Evolutionary conservation across 2,113 vertebrate species (phyloP).

Genomic region (Podocnemis expansa): DNA sequence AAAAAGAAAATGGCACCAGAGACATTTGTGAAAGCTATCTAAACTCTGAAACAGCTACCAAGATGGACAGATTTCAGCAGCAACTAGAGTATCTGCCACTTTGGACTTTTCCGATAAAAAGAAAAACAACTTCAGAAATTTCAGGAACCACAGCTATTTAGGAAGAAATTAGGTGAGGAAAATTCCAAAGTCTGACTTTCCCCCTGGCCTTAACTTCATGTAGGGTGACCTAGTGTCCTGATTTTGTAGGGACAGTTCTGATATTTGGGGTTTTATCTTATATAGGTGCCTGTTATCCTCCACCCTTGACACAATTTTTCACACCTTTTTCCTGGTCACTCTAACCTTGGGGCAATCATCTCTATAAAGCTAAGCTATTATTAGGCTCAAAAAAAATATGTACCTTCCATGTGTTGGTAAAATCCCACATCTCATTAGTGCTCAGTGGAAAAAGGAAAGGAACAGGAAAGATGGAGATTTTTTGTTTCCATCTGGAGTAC

Average conservation of each 20-base stretch:
- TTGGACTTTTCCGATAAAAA: background rate
- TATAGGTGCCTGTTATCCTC: too few relatives aligned
- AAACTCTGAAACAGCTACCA: background rate
- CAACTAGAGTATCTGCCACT: background rate
- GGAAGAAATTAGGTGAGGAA: background rate
- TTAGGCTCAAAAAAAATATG: background rate
- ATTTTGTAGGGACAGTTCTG: too few relatives aligned
- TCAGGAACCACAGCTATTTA: background rate
- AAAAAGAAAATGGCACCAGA: background rate
- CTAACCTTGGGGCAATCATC: too few relatives aligned
- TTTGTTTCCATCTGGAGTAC: background rate
- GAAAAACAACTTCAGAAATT: background rate
- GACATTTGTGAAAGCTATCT: rapidly evolving
- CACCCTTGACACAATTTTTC: too few relatives aligned
- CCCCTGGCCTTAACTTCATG: background rate
- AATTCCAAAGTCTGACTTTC: background rate
- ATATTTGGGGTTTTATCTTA: too few relatives aligned
- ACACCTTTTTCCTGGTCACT: too few relatives aligned
- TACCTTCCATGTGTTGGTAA: background rate
- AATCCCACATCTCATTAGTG: background rate
- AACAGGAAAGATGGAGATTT: background rate
- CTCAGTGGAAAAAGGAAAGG: background rate
- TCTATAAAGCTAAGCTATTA: background rate
- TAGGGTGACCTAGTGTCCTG: too few relatives aligned
- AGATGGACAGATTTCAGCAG: background rate